phyloP scores from a whole-genome alignment of 2,113 vertebrate genomes.

The Castor canadensis region DNA sequence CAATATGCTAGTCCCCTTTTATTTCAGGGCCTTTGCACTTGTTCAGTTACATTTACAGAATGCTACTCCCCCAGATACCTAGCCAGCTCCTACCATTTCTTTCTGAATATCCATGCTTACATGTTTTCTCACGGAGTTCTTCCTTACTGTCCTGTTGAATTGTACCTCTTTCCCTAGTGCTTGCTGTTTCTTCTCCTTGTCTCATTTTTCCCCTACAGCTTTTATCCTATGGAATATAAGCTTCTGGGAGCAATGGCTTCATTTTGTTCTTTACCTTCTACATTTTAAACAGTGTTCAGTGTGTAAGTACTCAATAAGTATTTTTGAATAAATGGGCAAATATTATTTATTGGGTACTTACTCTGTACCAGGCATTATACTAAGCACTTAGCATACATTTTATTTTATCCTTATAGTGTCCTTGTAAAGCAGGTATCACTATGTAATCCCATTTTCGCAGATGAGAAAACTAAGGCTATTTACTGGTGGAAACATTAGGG shows the following conservation, averaged over 20 bases:
- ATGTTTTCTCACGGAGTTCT: not conserved
- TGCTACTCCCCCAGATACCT: not conserved
- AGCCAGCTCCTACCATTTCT: not conserved
- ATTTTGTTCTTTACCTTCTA: not conserved
- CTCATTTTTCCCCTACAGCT: not conserved
- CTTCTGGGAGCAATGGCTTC: not conserved
- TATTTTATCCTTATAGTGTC: not conserved
- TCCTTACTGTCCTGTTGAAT: not conserved
- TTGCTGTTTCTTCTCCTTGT: not conserved
- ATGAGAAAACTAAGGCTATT: not conserved
- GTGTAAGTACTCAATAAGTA: not conserved
- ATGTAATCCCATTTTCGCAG: not conserved
- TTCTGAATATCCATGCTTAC: not conserved
- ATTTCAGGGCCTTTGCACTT: not conserved
- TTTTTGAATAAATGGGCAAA: conserved; percentile 21
- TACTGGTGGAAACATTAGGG: not conserved
- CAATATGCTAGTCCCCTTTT: not conserved
- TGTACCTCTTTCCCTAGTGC: not conserved
- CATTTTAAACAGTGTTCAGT: not conserved
- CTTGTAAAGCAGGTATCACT: not conserved
- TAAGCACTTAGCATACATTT: not conserved
- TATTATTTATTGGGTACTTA: not conserved
- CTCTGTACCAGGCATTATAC: not conserved
- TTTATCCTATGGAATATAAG: not conserved
- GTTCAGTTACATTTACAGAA: not conserved